A percentile compares a stretch with the other conserved stretches of the same genome.
These are phyloP conservation scores for Cryptus viduatorius DNA, from an alignment of 2,888 invertebrate species.

Conservation along the genomic window DNA sequence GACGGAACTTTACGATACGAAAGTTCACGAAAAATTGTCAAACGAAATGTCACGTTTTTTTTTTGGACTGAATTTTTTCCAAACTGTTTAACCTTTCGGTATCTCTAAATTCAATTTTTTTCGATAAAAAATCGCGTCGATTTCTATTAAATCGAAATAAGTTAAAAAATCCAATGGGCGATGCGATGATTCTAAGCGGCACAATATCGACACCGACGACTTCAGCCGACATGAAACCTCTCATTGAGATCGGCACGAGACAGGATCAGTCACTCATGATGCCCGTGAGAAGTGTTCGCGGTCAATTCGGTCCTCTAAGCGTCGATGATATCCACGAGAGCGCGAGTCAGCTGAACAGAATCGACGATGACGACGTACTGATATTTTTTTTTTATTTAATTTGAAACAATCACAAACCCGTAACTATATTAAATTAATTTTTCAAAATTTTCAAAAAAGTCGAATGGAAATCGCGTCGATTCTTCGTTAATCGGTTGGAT, in stretches of 20 bases:
- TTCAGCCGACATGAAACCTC: constrained; percentile 68
- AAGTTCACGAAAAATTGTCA: not conserved
- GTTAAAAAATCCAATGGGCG: not conserved
- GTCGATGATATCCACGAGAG: constrained; percentile 49
- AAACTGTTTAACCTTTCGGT: not conserved
- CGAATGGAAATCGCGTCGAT: not conserved
- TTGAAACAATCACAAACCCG: not conserved
- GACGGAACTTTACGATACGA: not conserved
- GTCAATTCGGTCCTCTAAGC: constrained; percentile 68
- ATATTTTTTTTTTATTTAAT: not conserved
- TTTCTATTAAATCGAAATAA: not conserved
- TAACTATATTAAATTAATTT: not conserved
- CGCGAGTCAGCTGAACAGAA: constrained; percentile 26
- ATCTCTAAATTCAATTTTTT: constrained; percentile 17
- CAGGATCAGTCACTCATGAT: constrained; percentile 58
- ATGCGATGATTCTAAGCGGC: constrained; percentile 56
- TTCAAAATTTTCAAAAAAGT: not conserved
- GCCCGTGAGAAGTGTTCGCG: constrained; percentile 70
- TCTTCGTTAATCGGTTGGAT: constrained; percentile 34
- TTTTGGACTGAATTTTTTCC: constrained; percentile 22
- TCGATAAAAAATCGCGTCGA: not conserved
- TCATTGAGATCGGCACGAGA: constrained; percentile 61
- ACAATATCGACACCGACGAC: constrained; percentile 71
- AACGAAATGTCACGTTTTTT: constrained; percentile 48
- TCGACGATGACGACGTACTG: constrained; percentile 36